Conservation (phyloP, 2,888 invertebrate genomes). For the Agrochola macilenta region DNA sequence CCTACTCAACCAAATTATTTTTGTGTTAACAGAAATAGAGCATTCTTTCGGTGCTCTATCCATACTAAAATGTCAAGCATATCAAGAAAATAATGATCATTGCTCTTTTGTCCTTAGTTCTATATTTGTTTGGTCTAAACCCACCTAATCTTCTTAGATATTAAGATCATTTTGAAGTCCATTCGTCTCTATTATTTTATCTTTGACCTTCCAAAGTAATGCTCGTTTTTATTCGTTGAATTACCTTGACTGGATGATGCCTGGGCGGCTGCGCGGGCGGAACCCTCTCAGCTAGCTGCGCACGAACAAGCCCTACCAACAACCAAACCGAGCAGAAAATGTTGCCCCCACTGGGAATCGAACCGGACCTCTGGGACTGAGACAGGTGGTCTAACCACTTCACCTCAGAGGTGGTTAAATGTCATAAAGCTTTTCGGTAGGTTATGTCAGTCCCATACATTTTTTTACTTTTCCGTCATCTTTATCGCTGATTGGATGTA, state of each 20-base stretch:
- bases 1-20: not conserved
- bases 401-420: too few species aligned
- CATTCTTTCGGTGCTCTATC: too few species aligned
- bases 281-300: conserved; percentile 79
- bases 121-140: not conserved
- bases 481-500: too few species aligned
- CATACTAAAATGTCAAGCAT: too few species aligned
- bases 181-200: not conserved
- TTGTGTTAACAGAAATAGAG: not conserved
- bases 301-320: conserved; percentile 37
- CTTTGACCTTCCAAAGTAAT: not conserved
- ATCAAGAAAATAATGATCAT: not conserved
- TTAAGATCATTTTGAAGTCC: not conserved
- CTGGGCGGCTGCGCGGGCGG: conserved; percentile 86
- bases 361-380: too few species aligned
- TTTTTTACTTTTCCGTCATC: too few species aligned
- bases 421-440: too few species aligned
- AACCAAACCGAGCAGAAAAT: too few species aligned
- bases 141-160: not conserved
- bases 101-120: not conserved
- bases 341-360: too few species aligned
- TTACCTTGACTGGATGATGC: conserved; percentile 86
- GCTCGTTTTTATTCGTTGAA: not conserved
- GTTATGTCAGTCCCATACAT: too few species aligned
- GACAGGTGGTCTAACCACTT: too few species aligned